These are phyloP conservation scores for Mycalesis mineus DNA, from an alignment of 2,888 invertebrate genomes.

Conservation along the genomic window DNA sequence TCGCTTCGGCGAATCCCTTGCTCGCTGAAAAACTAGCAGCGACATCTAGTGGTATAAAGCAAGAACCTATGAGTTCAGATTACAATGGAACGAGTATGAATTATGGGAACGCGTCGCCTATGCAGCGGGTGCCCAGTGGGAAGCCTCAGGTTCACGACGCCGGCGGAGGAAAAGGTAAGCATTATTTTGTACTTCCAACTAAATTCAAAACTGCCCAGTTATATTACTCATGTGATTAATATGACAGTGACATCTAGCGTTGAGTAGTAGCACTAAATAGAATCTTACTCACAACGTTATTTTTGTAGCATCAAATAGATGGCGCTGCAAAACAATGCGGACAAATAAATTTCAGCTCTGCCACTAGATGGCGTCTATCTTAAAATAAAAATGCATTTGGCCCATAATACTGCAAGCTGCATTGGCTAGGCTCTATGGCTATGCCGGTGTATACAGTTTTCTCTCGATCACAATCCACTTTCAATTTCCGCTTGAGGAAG, in stretches of 20 bases:
- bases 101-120: conserved; percentile 71
- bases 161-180: conserved; percentile 77
- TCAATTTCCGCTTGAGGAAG: conserved; percentile 76
- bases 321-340: conserved; percentile 32
- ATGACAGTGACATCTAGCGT: conserved; percentile 41
- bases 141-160: conserved; percentile 75
- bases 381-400: not conserved
- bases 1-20: conserved; percentile 91
- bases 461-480: conserved; percentile 65
- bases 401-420: not conserved
- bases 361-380: conserved; percentile 46
- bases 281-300: not conserved
- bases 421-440: not conserved
- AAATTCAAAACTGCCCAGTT: too few species aligned
- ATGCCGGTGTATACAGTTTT: conserved; percentile 51
- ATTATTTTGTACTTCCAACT: conserved; percentile 26
- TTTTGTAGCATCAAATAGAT: conserved; percentile 37
- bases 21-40: conserved; percentile 90
- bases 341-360: conserved; percentile 14
- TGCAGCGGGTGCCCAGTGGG: conserved; percentile 75
- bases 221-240: conserved; percentile 17
- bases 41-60: conserved; percentile 81
- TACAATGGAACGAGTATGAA: conserved; percentile 73
- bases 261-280: conserved; percentile 31
- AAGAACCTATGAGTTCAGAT: conserved; percentile 72